Conservation (phyloP, 2,797 vertebrate genomes). For the Centroberyx gerrardi region DNA sequence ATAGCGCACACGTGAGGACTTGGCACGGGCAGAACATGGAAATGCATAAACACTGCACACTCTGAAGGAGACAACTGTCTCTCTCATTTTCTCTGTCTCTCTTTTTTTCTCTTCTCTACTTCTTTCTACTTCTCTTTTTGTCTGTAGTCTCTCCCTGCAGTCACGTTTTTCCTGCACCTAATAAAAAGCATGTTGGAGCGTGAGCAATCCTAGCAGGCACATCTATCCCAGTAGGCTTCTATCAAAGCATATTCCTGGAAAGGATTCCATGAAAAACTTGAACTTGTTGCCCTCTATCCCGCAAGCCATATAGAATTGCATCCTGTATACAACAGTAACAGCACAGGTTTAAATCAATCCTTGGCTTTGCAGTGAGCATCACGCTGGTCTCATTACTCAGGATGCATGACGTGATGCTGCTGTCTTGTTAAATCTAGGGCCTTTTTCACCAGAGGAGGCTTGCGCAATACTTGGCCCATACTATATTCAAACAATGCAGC, state of each 20-base stretch:
- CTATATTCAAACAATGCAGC: slow-evolving; percentile 33
- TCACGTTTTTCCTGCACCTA: slow-evolving; percentile 15
- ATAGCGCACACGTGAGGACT: slow-evolving; percentile 75
- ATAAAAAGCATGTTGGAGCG: slow-evolving; percentile 42
- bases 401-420: slow-evolving; percentile 46
- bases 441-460: slow-evolving; percentile 22
- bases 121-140: slow-evolving; percentile 31
- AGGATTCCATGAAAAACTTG: neutral
- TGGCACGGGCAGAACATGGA: slow-evolving; percentile 61
- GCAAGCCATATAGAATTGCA: neutral
- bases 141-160: slow-evolving; percentile 8
- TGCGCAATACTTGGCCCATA: slow-evolving; percentile 33
- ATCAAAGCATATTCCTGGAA: slow-evolving; percentile 32
- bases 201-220: slow-evolving; percentile 10
- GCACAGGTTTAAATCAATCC: neutral
- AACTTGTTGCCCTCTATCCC: neutral
- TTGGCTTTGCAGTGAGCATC: slow-evolving; percentile 9
- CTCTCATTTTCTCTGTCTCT: slow-evolving; percentile 1
- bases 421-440: slow-evolving; percentile 39
- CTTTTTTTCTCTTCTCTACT: slow-evolving; percentile 13
- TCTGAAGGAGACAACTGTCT: neutral
- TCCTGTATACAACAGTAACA: neutral
- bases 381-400: slow-evolving; percentile 35
- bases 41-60: slow-evolving; percentile 50
- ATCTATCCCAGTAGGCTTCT: slow-evolving; percentile 26